Evolutionary conservation across 1,140 invertebrate species (phyloP), one percentile per base, ranked within the genome.

Genomic region (Drosophila tsacasi): DNA sequence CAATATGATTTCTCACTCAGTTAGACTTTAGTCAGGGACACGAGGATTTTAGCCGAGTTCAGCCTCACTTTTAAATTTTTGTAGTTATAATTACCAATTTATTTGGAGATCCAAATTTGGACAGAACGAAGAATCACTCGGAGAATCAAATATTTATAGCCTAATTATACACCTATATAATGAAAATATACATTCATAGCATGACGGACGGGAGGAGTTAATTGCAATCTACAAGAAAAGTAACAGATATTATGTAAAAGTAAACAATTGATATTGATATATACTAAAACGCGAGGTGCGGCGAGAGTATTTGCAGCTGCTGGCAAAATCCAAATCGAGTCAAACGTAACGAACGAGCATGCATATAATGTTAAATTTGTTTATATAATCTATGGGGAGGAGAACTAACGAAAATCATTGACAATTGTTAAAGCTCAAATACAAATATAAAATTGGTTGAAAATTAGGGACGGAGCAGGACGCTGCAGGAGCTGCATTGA

Each of bases 371-470:
- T 92, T 92, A 79, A 89, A 92, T 91, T 92, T 92, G 91, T 91
- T 91, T 92, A 92, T 92, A 92, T 92, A 91, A 91, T 91, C 90
- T 92, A 91, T 92, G 79, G 69, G 65, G 69, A 75, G 54, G 68
- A 79, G 59, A 69, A 47, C 32, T 49, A 81, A 54, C 27, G 27
- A 30, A 60, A 76, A 78, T 74, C 74, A 79, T 73, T 71, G 81
- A 77, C 77, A 82, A 83, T 83, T 90, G 85, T 90, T 90, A 90
- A 85, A 90, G 85, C 81, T 90, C 86, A 91, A 75, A 65, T 71
- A 81, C 54, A 67, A 57, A 71, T 67, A 57, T 57, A 57, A 66
- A 64, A 69, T 76, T 49, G 55, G 63, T 63, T 68, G 39, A 32
- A 63, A 63, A 44, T 66, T 44, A 3, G 35, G 15, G 35, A 17